Conservation (phyloP, 2,113 vertebrate genomes). For the Leptobrachium leishanense region DNA sequence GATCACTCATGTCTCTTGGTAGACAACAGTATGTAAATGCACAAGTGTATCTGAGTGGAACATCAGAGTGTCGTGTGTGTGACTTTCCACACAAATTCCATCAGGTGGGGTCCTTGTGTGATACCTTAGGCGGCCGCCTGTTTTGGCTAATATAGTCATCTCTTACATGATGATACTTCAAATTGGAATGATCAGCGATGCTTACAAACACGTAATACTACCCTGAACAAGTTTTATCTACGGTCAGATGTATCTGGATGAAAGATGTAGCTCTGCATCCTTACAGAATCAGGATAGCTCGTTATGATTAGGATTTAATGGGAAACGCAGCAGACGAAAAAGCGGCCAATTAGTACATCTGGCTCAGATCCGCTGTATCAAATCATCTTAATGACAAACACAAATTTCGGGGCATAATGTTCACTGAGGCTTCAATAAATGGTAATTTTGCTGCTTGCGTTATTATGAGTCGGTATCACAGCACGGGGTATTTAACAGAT, state of each 20-base stretch:
- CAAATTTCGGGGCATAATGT: slow-evolving; percentile 1
- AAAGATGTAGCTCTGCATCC: slow-evolving; percentile 20
- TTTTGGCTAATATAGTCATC: no score
- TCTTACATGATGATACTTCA: no score
- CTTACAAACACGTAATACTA: neutral
- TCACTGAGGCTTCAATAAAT: slow-evolving; percentile 2
- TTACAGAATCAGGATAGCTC: neutral
- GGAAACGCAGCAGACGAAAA: neutral
- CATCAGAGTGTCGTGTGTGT: no score
- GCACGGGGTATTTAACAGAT: neutral
- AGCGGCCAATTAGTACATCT: slow-evolving; percentile 23
- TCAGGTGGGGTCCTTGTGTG: no score
- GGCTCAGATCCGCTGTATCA: neutral
- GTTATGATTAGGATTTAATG: neutral
- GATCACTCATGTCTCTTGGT: no score
- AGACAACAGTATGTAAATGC: no score
- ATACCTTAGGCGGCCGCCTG: no score
- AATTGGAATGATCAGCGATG: neutral
- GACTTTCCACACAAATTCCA: no score
- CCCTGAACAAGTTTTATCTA: slow-evolving; percentile 7
- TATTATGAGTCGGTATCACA: slow-evolving; percentile 8
- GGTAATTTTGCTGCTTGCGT: slow-evolving; percentile 13
- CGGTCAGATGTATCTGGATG: neutral
- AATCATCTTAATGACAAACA: slow-evolving; percentile 19
- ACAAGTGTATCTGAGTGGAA: no score